Base-by-base conservation (phyloP, 2,797 vertebrate species). In the Poecilia picta region DNA sequence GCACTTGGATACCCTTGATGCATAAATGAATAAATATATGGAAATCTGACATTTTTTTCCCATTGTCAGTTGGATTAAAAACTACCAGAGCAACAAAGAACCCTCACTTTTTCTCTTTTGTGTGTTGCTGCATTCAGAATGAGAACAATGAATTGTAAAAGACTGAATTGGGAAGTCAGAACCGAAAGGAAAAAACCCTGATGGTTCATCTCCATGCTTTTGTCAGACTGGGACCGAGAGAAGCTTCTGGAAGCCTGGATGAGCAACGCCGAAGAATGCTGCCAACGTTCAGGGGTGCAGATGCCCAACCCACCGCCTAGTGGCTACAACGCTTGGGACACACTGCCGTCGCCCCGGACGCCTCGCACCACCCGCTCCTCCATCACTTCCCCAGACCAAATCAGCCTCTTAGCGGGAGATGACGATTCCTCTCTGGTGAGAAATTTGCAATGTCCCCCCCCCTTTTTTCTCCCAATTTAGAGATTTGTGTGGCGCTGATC, bases 221-320 rank as follows among this genome's bases (percentile, higher is more conserved):
- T 72, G 8, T 85, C 88, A 99, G 98, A 99, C 87, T 99, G 98
- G 98, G 98, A 99, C 95, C 96, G 97, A 87, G 98, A 99, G 94
- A 99, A 99, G 92, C 95, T 99, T 81, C 95, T 99, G 72, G 98
- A 99, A 93, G 98, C 97, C 33, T 99, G 98, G 98, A 99, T 99
- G 98, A 96, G 94, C 78, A 97, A 98, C 81, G 97, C 98, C 0
- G 98, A 98, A 90, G 97, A 96, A 73, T 99, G 98, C 94, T 99
- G 98, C 95, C 98, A 99, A 89, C 97, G 98, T 36, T 99, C 98
- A 0, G 98, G 98, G n/a, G 97, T 99, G 46, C 98, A 98, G 88
- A 99, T 99, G 98, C 98, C 97, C 79, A 97, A 97, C 33, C 98
- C 98, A 8, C 98, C 98, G 36, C 98, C 98, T 5, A 98, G 95